Evolutionary conservation across 2,888 invertebrate species (phyloP).

Genomic region (Acanthosepion esculentum): DNA sequence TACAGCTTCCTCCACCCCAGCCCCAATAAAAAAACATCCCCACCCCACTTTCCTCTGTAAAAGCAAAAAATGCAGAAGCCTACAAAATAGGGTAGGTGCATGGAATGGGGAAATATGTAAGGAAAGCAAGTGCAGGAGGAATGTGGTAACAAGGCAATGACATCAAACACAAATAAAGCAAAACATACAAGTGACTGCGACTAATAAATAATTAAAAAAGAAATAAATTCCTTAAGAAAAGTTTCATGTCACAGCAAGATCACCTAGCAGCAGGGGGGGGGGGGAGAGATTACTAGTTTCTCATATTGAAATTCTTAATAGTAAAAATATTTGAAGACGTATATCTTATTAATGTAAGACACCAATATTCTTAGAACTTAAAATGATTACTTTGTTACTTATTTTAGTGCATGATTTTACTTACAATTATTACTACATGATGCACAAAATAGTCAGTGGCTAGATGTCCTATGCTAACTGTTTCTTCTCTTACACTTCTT

Average conservation of each 20-base stretch:
- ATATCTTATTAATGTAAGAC: no score
- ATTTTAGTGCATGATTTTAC: no score
- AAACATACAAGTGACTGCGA: slow-evolving; percentile 5
- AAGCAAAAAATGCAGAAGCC: not conserved
- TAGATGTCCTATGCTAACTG: no score
- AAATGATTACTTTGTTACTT: no score
- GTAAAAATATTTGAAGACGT: no score
- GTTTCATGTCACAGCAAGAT: not conserved
- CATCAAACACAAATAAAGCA: not conserved
- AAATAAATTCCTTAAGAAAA: not conserved
- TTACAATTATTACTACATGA: no score
- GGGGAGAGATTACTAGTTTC: not conserved
- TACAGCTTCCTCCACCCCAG: not conserved
- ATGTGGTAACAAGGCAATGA: not conserved
- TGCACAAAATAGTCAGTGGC: no score
- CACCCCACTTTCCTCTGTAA: not conserved
- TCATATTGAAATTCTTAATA: no score
- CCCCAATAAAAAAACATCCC: no score
- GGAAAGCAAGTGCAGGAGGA: not conserved
- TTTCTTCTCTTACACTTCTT: no score
- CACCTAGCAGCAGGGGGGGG: not conserved
- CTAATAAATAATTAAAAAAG: not conserved
- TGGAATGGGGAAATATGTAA: not conserved
- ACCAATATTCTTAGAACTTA: no score
- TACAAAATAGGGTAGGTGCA: not conserved